Percentiles rank a stretch among this genome's conserved stretches.
These are phyloP conservation scores for Rhizoglyphus robini DNA, from an alignment of 1,140 invertebrate species.

Conservation along the genomic window DNA sequence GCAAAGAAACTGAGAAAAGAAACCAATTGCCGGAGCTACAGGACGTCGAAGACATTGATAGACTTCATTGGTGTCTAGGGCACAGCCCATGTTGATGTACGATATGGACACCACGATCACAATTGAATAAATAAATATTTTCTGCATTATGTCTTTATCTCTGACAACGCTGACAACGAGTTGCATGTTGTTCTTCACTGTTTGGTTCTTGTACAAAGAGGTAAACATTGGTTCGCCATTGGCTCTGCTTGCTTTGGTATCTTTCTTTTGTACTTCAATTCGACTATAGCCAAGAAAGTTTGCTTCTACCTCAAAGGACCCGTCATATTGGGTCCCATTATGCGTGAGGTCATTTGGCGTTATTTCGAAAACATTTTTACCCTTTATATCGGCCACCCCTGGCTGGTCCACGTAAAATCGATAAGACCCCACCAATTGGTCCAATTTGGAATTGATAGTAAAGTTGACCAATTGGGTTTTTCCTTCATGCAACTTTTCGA, in stretches of 20 bases:
- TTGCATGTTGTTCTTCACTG: neutral
- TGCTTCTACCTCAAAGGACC: constrained; percentile 40
- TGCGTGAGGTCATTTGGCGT: neutral
- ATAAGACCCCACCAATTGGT: constrained; percentile 9
- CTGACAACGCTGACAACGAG: constrained; percentile 21
- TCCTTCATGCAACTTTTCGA: constrained; percentile 19
- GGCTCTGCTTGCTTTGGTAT: constrained; percentile 2
- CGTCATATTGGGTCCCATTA: neutral
- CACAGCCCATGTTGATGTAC: constrained; percentile 87
- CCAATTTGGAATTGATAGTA: neutral
- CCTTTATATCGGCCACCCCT: constrained; percentile 17
- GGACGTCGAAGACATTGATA: constrained; percentile 54
- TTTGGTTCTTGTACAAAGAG: neutral
- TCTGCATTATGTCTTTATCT: constrained; percentile 25
- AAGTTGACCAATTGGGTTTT: constrained; percentile 17
- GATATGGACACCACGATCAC: constrained; percentile 62
- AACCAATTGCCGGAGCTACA: constrained; percentile 66
- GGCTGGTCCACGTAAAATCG: constrained; percentile 16
- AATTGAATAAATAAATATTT: constrained; percentile 59
- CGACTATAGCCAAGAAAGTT: constrained; percentile 47
- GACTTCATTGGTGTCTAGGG: constrained; percentile 60
- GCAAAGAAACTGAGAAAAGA: constrained; percentile 64
- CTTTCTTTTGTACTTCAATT: constrained; percentile 27
- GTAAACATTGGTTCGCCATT: constrained; percentile 9
- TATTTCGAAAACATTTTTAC: constrained; percentile 1